These are phyloP conservation scores for Polypterus senegalus DNA, from an alignment of 2,113 vertebrate genomes.

Conservation along the genomic window DNA sequence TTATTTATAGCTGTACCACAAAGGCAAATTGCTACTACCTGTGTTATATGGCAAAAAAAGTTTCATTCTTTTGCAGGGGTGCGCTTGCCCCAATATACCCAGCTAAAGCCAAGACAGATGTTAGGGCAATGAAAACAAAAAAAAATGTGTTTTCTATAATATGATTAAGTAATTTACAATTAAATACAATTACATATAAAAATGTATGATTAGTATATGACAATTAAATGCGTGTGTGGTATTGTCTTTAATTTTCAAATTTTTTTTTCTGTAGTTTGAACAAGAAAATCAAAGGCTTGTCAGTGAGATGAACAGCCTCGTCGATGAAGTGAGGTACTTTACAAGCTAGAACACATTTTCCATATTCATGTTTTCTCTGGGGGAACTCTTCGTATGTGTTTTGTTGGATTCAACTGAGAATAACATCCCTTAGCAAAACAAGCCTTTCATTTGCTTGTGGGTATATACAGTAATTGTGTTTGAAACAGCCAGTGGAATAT, in stretches of 20 bases:
- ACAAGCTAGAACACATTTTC: not conserved
- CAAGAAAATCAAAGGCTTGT: slow-evolving; percentile 90
- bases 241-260: not conserved
- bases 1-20: too few species aligned
- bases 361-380: not conserved
- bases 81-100: too few species aligned
- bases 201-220: too few species aligned
- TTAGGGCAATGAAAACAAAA: too few species aligned
- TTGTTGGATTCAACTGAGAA: not conserved
- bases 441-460: not conserved
- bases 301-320: slow-evolving; percentile 87
- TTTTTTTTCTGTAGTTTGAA: slow-evolving; percentile 65
- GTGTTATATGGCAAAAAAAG: too few species aligned
- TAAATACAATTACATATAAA: too few species aligned
- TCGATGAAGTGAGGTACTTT: slow-evolving; percentile 85
- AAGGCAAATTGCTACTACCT: too few species aligned
- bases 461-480: not conserved
- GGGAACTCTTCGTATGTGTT: not conserved
- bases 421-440: not conserved
- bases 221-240: not conserved
- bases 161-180: too few species aligned
- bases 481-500: too few species aligned
- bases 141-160: too few species aligned
- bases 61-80: too few species aligned
- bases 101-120: too few species aligned